These are phyloP conservation scores for Cephus pulcher DNA, from an alignment of 2,888 invertebrate species.

Conservation along the genomic window DNA sequence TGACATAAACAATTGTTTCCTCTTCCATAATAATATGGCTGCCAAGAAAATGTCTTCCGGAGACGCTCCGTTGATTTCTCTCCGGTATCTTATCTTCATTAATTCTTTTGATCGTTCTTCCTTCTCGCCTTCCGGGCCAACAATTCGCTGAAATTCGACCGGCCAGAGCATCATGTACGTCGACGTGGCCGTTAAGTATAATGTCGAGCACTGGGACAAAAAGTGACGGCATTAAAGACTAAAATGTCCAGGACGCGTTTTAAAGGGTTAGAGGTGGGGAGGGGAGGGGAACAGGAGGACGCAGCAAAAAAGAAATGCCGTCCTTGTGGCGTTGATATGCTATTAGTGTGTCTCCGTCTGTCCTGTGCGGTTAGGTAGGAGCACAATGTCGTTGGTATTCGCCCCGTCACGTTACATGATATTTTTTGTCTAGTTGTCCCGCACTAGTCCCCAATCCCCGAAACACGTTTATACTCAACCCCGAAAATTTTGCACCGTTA, in stretches of 20 bases:
- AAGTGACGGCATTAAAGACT: background rate
- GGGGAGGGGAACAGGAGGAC: background rate
- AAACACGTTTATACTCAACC: background rate
- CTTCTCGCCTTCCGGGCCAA: background rate
- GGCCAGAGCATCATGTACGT: background rate
- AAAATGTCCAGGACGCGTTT: background rate
- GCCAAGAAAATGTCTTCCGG: background rate
- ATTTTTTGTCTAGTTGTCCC: background rate
- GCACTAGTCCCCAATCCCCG: background rate
- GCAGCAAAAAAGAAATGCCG: background rate
- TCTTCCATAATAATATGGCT: background rate
- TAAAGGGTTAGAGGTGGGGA: background rate
- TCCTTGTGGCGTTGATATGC: background rate
- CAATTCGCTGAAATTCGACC: background rate
- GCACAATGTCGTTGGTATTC: background rate
- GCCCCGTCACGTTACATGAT: background rate
- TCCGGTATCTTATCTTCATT: background rate
- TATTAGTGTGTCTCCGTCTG: background rate
- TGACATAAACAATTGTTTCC: background rate
- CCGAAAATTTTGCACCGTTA: background rate
- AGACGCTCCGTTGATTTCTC: background rate
- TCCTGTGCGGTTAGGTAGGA: background rate
- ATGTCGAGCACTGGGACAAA: background rate
- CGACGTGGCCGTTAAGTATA: background rate
- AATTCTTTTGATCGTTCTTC: background rate